Evolutionary conservation across 2,888 invertebrate species (phyloP), one percentile per base, ranked within the genome.

Genomic region (Orgyia antiqua): DNA sequence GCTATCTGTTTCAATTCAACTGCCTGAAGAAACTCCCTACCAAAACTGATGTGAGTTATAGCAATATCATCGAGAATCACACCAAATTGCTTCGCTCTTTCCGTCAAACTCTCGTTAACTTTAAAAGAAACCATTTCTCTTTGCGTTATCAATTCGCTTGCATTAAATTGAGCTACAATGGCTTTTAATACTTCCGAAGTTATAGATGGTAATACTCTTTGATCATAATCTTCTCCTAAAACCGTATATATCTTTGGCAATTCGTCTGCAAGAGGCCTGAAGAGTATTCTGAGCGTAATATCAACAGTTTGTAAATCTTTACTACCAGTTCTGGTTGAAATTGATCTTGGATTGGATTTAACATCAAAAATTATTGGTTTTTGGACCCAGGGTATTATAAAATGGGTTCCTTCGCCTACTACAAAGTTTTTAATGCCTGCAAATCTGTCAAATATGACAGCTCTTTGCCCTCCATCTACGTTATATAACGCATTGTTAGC

Each of bases 1-100:
- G 98, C 97, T 0, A 98, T 97, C 77, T 98, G 97, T 75, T 98
- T 98, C 88, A 96, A 89, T 82, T 98, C 98, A 17, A 98, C 97
- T 39, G 98, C 98, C 55, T 91, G 92, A 0, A 97, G 96, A 76
- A 98, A 98, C 72, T 98, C 98, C 62, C 93, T 92, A 0, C 51
- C 54, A 10, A 51, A 51, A 0, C 33, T 33, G 0, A 51, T 27
- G 1, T 51, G 51, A 0, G 42, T 39, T 1, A 51, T 50, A 0
- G 51, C 51, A 1, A 53, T 51, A 35, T 51, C 54, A 0, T 51
- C 51, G 0, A 51, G 13, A 3, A 51, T 53, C 0, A 51, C n/a
- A 0, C 54, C 54, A 2, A 51, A 51, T 25, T 51, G 51, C 0
- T 17, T n/a, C 2, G 51, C 54, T 0, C 51, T 10, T 4, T 51